Base-by-base conservation (phyloP, 2,888 invertebrate genomes). In the Drosophila fungiperda region DNA sequence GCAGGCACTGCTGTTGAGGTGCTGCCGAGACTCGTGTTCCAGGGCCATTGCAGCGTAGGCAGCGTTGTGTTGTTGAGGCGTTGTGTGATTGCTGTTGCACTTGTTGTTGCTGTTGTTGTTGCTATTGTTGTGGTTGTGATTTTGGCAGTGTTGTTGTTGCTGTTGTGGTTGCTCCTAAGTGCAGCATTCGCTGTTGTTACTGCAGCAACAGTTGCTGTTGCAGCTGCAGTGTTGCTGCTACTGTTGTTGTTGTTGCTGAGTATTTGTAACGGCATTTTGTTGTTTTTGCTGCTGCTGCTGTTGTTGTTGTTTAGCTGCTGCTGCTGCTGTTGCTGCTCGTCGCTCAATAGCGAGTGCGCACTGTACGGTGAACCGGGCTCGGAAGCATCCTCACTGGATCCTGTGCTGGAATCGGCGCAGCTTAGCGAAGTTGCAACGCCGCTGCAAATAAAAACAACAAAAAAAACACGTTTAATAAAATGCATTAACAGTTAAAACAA, bases 341-440 rank as follows among this genome's bases (percentile, higher is more conserved):
- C 93, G 93, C 95, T 93, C 92, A 94, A 93, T 81, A 78, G 84
- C 89, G 91, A 88, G 76, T 89, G 89, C 55, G 85, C 90, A 93
- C 92, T 97, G 93, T 96, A 96, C 86, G 97, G 97, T 70, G 97
- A 97, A 79, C 96, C 96, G 66, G 97, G 97, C 93, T 97, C 97
- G 87, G 97, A 97, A 93, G 97, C 96, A 94, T 97, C 97, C 89
- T 92, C 92, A 94, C 97, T 97, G 90, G 95, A 95, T 90, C 95
- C 94, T 79, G 94, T 94, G 93, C 95, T 87, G 75, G 87, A 87
- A 88, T 96, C 96, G 73, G 96, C 95, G 88, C 96, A 95, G 94
- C 96, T 96, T 92, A 96, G 94, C 91, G 96, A 94, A 92, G 96
- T 95, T 92, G 96, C 97, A 91, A 97, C 97, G 85, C 97, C 97